Conservation (phyloP, 2,797 vertebrate species). For the Scolopax bukidnonensis region DNA sequence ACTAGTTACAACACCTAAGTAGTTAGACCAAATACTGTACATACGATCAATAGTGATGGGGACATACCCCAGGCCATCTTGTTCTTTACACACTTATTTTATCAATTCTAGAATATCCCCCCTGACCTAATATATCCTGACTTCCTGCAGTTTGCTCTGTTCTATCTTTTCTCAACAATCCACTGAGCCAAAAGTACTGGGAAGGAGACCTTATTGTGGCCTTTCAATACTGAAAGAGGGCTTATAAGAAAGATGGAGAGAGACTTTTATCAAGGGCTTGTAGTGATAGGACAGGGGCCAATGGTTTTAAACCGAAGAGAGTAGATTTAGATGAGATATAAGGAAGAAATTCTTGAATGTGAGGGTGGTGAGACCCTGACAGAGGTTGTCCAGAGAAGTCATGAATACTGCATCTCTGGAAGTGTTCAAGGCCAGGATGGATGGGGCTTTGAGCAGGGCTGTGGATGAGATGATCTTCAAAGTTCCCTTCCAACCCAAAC, state of each 20-base stretch:
- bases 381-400: background rate
- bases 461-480: background rate
- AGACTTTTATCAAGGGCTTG: background rate
- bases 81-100: background rate
- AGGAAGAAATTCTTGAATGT: background rate
- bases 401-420: background rate
- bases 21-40: background rate
- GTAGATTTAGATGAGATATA: background rate
- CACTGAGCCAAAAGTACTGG: background rate
- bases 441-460: background rate
- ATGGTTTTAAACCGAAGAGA: background rate
- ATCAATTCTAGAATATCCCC: background rate
- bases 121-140: background rate
- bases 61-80: too few species aligned
- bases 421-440: background rate
- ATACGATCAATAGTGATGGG: accelerated
- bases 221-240: background rate
- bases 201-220: background rate
- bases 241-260: background rate
- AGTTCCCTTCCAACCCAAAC: background rate
- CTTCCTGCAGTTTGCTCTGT: background rate
- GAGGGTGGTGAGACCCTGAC: background rate
- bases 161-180: background rate
- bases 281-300: background rate
- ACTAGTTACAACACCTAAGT: accelerated